Base-by-base conservation (phyloP, 2,888 invertebrate genomes). In the Luperina testacea region DNA sequence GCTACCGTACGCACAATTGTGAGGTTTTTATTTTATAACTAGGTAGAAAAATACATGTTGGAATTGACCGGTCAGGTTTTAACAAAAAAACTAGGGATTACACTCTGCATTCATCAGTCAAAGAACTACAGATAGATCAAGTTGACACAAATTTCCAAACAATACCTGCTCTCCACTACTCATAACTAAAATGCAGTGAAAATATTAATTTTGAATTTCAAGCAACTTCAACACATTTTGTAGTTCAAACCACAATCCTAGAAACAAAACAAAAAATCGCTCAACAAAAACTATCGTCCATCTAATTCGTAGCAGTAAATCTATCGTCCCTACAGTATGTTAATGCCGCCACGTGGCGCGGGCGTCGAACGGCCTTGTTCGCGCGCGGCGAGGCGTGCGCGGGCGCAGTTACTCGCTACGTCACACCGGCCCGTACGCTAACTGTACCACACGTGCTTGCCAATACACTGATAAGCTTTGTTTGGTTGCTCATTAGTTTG, bases 281-380 rank as follows among this genome's bases (percentile, higher is more conserved):
- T 63, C 53, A 38, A 64, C 27, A 51, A 73, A 38, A 65, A 24
- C 38, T 15, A 32, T 13, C 57, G 38, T 65, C 38, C 72, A 53
- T 80, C 48, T 57, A 61, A 73, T 17, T 57, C n/a, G 27, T 81
- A 83, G 76, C 83, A 70, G 82, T 83, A 81, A 82, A 75, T 68
- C 75, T 61, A 61, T 69, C 76, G 82, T 83, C 83, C 77, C 74
- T 72, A 72, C 76, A 74, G 65, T 88, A 90, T 88, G 87, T 71
- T 78, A 86, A 89, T 86, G 80, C 72, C 80, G 84, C 86, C 87
- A 83, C 84, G 87, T 87, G 87, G 84, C 82, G 83, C 89, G 85
- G 88, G 88, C 90, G 89, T 81, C 90, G 92, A 89, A 89, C 94
- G 94, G 93, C 94, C 94, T 94, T 93, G 94, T 91, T 92, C 76